Percentiles rank a stretch among this genome's conserved stretches.
Conservation (phyloP, 2,797 vertebrate genomes). For the Coccyzus lansbergi region DNA sequence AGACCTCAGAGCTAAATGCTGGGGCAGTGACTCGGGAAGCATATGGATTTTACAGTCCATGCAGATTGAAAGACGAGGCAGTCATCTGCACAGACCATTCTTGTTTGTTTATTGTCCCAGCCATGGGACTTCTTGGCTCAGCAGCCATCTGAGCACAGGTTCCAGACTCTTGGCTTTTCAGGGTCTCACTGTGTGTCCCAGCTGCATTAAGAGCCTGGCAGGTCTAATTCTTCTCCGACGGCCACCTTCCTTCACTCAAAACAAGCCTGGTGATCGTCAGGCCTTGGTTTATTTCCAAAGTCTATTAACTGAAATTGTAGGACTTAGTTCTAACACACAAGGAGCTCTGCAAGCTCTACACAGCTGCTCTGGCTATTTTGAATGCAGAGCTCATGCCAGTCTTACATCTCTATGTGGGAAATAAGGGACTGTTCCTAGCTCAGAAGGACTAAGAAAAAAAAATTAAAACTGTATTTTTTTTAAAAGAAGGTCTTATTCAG, state of each 20-base stretch:
- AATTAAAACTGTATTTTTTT: background rate
- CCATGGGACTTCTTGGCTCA: conserved; percentile 3
- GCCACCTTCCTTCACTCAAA: conserved; percentile 32
- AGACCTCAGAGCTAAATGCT: background rate
- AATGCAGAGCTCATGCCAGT: conserved; percentile 6
- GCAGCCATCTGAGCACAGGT: background rate
- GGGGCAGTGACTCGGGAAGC: background rate
- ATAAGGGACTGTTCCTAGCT: background rate
- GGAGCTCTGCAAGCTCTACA: background rate
- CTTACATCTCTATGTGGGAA: background rate
- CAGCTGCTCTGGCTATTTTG: conserved; percentile 10
- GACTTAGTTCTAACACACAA: background rate
- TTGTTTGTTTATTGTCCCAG: conserved; percentile 52
- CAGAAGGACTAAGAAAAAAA: background rate
- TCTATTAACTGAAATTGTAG: conserved; percentile 18
- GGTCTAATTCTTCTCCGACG: background rate
- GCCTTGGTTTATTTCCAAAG: conserved; percentile 37
- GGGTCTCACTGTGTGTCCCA: conserved; percentile 35
- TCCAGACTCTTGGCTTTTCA: conserved; percentile 23
- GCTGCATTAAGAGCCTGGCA: conserved; percentile 37
- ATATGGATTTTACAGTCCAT: conserved; percentile 4
- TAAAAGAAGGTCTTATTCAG: background rate
- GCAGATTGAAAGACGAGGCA: background rate
- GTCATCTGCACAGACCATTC: background rate
- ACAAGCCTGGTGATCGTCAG: background rate